These are phyloP conservation scores for Sylvia borin DNA, from an alignment of 2,797 vertebrate species.

Conservation along the genomic window DNA sequence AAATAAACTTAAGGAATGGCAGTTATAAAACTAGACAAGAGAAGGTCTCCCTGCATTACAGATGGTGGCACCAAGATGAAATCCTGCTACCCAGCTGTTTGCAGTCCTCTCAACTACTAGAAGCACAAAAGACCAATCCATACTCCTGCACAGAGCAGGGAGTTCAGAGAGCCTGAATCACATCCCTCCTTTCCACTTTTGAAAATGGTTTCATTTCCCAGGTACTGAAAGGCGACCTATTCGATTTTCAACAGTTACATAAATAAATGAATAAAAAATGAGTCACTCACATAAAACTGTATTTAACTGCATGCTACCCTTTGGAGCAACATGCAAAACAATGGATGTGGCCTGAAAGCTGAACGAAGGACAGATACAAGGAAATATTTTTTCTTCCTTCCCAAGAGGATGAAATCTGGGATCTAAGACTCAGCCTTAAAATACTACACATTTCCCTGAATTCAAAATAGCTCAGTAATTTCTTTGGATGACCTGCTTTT, in stretches of 20 bases:
- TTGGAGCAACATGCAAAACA: background rate
- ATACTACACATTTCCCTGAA: background rate
- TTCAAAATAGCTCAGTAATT: background rate
- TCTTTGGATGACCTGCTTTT: background rate
- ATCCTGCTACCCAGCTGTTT: background rate
- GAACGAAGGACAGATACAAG: background rate
- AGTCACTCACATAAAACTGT: background rate
- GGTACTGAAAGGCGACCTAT: background rate
- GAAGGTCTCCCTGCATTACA: background rate
- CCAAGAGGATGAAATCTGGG: background rate
- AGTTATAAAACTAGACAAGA: background rate
- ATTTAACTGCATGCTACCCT: background rate
- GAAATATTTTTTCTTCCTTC: background rate
- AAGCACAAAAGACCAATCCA: background rate
- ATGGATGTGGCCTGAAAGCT: background rate
- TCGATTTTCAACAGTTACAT: background rate
- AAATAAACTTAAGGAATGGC: background rate
- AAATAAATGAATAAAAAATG: background rate
- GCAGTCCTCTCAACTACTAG: background rate
- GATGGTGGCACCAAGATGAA: background rate
- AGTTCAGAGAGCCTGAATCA: background rate
- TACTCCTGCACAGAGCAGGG: accelerated
- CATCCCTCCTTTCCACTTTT: background rate
- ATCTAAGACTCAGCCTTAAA: background rate
- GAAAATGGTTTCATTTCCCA: background rate